These are phyloP conservation scores for Griposia aprilina DNA, from an alignment of 2,888 invertebrate genomes.

Conservation along the genomic window DNA sequence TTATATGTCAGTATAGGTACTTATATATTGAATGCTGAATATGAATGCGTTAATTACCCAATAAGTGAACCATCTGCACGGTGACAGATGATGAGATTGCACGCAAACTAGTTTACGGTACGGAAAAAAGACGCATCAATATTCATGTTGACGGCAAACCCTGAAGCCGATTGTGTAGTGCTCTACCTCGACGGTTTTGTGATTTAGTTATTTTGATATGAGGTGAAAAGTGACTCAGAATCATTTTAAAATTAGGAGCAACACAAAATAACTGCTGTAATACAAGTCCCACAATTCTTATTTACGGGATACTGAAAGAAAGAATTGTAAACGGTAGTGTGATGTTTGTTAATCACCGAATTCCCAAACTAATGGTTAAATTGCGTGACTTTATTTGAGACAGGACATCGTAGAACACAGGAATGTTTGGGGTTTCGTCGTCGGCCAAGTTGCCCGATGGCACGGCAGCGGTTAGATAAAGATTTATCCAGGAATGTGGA, in stretches of 20 bases:
- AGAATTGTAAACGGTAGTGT: not conserved
- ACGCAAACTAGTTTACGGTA: constrained; percentile 21
- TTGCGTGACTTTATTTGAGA: constrained; percentile 51
- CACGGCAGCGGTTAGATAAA: constrained; percentile 70
- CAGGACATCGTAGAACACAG: constrained; percentile 42
- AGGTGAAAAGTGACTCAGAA: not conserved
- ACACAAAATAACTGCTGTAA: not conserved
- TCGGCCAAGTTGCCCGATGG: constrained; percentile 55
- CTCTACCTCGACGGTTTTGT: not conserved
- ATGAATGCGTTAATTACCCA: constrained; percentile 37
- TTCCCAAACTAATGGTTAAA: constrained; percentile 22
- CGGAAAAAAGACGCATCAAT: not conserved
- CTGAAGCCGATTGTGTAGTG: not conserved
- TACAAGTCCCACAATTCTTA: not conserved
- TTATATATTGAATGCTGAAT: constrained; percentile 32
- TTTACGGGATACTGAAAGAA: not conserved
- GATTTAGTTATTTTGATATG: constrained; percentile 1
- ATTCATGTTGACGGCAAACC: constrained; percentile 8
- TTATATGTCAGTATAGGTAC: constrained; percentile 45
- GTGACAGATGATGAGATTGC: constrained; percentile 36
- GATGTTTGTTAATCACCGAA: constrained; percentile 1
- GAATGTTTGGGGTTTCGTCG: constrained; percentile 55
- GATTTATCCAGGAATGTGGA: constrained; percentile 78
- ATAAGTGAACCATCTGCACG: constrained; percentile 18
- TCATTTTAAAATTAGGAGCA: not conserved